A percentile compares a stretch with the other conserved stretches of the same genome.
Conservation (phyloP, 2,113 vertebrate species). For the Stercorarius parasiticus region DNA sequence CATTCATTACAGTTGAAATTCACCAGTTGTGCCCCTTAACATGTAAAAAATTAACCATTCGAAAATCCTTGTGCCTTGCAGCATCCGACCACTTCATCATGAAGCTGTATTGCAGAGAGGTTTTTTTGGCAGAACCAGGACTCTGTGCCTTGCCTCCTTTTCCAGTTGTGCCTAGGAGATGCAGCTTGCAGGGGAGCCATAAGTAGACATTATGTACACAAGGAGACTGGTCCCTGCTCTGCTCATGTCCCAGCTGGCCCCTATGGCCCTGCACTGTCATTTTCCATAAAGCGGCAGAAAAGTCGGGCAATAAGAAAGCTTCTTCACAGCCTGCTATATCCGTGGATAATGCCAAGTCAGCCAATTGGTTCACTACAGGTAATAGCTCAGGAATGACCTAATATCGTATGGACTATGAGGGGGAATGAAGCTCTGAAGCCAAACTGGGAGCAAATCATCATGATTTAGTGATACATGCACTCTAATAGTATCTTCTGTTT, state of each 20-base stretch:
- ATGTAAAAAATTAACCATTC: background rate
- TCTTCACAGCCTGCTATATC: background rate
- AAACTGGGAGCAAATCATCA: background rate
- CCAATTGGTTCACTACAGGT: background rate
- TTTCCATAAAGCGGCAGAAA: background rate
- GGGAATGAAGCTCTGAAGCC: background rate
- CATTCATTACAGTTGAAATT: background rate
- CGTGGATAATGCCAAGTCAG: background rate
- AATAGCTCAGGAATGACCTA: background rate
- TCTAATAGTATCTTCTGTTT: background rate
- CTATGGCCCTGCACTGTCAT: background rate
- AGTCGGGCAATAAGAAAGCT: background rate
- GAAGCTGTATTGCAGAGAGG: background rate
- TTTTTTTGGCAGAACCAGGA: background rate
- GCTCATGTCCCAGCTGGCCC: rapidly evolving
- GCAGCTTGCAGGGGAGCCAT: background rate
- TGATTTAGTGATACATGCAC: background rate
- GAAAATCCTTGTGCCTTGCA: background rate
- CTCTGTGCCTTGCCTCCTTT: background rate
- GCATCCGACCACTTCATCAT: background rate
- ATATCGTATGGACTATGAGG: background rate
- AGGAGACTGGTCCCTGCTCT: background rate
- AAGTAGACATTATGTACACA: background rate
- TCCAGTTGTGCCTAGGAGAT: background rate
- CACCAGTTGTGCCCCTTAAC: background rate